Conservation (phyloP, 2,888 invertebrate species). For the Drosophila melanosoma region DNA sequence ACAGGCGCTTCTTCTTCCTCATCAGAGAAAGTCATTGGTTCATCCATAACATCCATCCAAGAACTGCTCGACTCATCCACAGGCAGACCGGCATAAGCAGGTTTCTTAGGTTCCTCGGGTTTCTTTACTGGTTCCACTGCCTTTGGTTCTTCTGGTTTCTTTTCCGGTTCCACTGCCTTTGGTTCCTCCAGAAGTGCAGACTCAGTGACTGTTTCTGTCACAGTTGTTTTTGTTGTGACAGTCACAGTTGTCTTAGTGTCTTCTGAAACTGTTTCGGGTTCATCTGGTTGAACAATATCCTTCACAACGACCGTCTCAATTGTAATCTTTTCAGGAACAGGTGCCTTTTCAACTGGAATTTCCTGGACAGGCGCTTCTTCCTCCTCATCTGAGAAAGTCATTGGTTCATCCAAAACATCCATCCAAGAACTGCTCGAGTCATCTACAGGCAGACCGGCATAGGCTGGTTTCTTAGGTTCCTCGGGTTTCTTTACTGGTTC, state of each 20-base stretch:
- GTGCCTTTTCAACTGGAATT: neutral
- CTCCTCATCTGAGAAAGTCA: slow-evolving; percentile 66
- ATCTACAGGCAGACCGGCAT: slow-evolving; percentile 76
- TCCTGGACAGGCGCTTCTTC: slow-evolving; percentile 4
- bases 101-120: slow-evolving; percentile 61
- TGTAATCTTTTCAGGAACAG: neutral
- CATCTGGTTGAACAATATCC: neutral
- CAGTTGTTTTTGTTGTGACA: slow-evolving; percentile 35
- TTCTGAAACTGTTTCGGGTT: slow-evolving; percentile 5
- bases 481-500: neutral
- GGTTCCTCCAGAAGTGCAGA: neutral
- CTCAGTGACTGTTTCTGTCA: slow-evolving; percentile 21
- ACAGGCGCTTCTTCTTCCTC: slow-evolving; percentile 30
- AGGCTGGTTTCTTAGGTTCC: slow-evolving; percentile 68
- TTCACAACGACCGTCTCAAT: slow-evolving; percentile 10
- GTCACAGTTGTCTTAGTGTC: slow-evolving; percentile 11
- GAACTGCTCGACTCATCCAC: slow-evolving; percentile 63
- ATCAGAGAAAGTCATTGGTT: slow-evolving; percentile 75
- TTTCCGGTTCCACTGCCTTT: slow-evolving; percentile 29
- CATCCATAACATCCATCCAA: slow-evolving; percentile 82
- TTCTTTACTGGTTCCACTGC: neutral
- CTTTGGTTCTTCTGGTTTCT: slow-evolving; percentile 55
- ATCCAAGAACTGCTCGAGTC: slow-evolving; percentile 75
- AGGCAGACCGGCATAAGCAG: slow-evolving; percentile 74
- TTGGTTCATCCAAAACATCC: slow-evolving; percentile 81